phyloP scores from a whole-genome alignment of 2,888 invertebrate species.

The Pterostichus madidus region DNA sequence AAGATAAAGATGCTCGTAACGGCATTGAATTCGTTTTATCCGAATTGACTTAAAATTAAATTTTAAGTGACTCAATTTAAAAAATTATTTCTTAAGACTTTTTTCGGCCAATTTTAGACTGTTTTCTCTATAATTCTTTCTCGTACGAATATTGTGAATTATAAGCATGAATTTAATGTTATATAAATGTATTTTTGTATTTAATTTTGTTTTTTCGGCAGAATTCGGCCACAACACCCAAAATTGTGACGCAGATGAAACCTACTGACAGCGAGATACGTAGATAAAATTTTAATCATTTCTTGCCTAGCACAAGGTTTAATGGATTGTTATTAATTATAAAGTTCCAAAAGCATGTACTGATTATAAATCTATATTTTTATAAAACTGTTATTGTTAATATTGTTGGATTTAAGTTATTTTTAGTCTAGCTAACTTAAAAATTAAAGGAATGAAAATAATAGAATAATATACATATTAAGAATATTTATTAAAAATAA shows the following conservation, averaged over 20 bases:
- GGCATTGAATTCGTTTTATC: too few relatives aligned
- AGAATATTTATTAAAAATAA: conserved; percentile 42
- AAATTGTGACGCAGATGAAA: conserved; percentile 92
- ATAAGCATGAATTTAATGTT: too few relatives aligned
- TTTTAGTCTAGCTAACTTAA: background rate
- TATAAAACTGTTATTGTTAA: conserved; percentile 62
- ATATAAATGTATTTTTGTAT: too few relatives aligned
- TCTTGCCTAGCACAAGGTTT: conserved; percentile 20
- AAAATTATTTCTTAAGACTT: too few relatives aligned
- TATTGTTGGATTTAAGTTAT: conserved; percentile 44
- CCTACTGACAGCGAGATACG: conserved; percentile 79
- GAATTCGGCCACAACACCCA: conserved; percentile 91
- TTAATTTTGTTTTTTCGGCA: background rate
- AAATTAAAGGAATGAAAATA: background rate
- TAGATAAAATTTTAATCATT: background rate
- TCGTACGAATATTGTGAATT: too few relatives aligned
- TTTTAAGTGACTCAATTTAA: too few relatives aligned
- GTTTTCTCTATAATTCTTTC: too few relatives aligned
- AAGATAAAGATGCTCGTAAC: too few relatives aligned
- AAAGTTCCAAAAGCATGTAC: conserved; percentile 15
- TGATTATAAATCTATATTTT: conserved; percentile 58
- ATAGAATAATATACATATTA: background rate
- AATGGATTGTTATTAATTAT: conserved; percentile 50
- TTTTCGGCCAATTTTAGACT: too few relatives aligned
- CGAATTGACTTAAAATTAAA: too few relatives aligned